Conservation (phyloP, 2,113 vertebrate genomes). For the Ctenodactylus gundi region DNA sequence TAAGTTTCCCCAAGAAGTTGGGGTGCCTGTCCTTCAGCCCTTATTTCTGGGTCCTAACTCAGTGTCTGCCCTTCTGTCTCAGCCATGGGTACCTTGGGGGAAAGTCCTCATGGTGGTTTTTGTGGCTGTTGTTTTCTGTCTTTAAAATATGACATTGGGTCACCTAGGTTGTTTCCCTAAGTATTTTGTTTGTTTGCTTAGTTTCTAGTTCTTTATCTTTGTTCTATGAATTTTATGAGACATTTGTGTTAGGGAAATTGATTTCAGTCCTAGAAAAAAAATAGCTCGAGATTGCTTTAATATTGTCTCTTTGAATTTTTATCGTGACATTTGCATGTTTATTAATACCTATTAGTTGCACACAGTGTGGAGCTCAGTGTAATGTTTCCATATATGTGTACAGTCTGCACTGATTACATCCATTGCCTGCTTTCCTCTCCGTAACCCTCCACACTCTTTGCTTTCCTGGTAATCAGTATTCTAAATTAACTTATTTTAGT, state of each 20-base stretch:
- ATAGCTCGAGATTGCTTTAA: not conserved
- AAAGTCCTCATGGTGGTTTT: not conserved
- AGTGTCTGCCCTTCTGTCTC: not conserved
- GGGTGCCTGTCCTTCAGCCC: not conserved
- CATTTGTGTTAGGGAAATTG: not conserved
- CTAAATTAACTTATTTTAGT: not conserved
- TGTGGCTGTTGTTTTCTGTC: not conserved
- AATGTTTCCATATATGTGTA: not conserved
- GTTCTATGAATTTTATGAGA: not conserved
- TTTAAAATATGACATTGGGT: not conserved
- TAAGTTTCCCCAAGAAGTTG: not conserved
- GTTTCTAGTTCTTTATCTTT: not conserved
- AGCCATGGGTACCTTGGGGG: not conserved
- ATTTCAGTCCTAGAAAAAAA: conserved; percentile 3
- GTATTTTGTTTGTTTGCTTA: not conserved
- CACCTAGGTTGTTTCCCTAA: not conserved
- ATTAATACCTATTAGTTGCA: not conserved
- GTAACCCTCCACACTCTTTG: not conserved
- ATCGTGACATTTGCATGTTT: not conserved
- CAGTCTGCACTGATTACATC: not conserved
- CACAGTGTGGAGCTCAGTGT: not conserved
- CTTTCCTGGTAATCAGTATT: not conserved
- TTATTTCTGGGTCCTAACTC: not conserved
- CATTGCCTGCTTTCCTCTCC: too few relatives aligned
- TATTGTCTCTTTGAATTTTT: not conserved